These are phyloP conservation scores for Agrypnia vestita DNA, from an alignment of 1,140 invertebrate genomes.

Conservation along the genomic window DNA sequence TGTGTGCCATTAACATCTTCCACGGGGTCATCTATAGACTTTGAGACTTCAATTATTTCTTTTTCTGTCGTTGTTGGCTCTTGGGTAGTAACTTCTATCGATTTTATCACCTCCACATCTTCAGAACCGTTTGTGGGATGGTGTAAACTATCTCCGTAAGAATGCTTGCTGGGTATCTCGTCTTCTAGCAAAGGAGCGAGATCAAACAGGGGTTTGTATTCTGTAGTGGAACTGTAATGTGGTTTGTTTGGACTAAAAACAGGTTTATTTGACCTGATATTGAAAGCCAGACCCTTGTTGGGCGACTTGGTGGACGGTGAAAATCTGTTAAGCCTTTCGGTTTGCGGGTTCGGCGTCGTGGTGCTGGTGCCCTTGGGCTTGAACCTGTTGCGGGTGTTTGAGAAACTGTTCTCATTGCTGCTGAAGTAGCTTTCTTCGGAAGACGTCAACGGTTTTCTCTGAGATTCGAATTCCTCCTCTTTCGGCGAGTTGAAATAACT, in stretches of 20 bases:
- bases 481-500: conserved; percentile 47
- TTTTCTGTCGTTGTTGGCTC: conserved; percentile 17
- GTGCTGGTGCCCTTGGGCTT: conserved; percentile 59
- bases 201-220: conserved; percentile 72
- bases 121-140: conserved; percentile 69
- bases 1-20: conserved; percentile 10
- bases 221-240: conserved; percentile 66
- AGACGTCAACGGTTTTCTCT: conserved; percentile 65
- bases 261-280: conserved; percentile 59
- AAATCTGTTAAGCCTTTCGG: conserved; percentile 62
- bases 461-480: conserved; percentile 45
- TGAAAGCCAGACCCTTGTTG: conserved; percentile 52
- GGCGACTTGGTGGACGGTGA: conserved; percentile 60
- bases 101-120: conserved; percentile 74
- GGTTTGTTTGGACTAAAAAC: conserved; percentile 60
- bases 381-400: conserved; percentile 59
- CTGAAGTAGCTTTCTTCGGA: conserved; percentile 68
- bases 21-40: not conserved
- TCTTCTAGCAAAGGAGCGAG: conserved; percentile 74
- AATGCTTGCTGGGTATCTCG: conserved; percentile 69
- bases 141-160: conserved; percentile 71
- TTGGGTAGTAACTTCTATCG: conserved; percentile 57
- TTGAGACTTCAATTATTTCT: not conserved
- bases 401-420: conserved; percentile 64
- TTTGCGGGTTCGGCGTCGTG: conserved; percentile 56